A percentile compares a stretch with the other conserved stretches of the same genome.
Conservation (phyloP, 2,797 vertebrate genomes). For the Hyperoplus immaculatus region DNA sequence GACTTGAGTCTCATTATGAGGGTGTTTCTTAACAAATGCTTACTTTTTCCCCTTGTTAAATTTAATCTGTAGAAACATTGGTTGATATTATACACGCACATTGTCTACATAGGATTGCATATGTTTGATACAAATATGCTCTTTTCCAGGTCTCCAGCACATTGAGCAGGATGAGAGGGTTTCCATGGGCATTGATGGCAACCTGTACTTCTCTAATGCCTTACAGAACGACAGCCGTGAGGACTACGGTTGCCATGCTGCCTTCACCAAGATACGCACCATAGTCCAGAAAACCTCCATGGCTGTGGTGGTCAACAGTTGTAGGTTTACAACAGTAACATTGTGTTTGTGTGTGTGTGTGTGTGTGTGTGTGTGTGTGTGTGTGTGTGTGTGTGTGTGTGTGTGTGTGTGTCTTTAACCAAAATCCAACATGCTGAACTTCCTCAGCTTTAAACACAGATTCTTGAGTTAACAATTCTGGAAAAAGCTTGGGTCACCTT, state of each 20-base stretch:
- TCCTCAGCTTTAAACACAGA: background rate
- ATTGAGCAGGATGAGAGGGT: slow-evolving; percentile 93
- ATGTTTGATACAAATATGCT: slow-evolving; percentile 32
- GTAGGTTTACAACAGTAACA: slow-evolving; percentile 84
- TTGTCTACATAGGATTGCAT: background rate
- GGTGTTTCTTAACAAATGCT: background rate
- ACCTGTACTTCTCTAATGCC: slow-evolving; percentile 95
- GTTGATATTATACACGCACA: background rate
- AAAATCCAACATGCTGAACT: background rate
- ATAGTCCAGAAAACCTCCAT: slow-evolving; percentile 93
- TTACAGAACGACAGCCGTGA: slow-evolving; percentile 89
- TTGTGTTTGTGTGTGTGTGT: too few species aligned
- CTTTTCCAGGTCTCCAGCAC: slow-evolving; percentile 89
- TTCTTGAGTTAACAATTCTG: too few species aligned
- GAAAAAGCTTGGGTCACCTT: too few species aligned
- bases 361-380: too few species aligned
- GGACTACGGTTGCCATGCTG: slow-evolving; percentile 94
- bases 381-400: too few species aligned
- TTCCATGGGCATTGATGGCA: slow-evolving; percentile 93
- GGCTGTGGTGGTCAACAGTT: slow-evolving; percentile 82
- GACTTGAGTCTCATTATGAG: background rate
- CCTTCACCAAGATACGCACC: slow-evolving; percentile 90
- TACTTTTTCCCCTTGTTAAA: background rate
- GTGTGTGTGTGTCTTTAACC: background rate
- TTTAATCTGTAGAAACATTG: background rate